Base-by-base conservation (phyloP, 2,888 invertebrate genomes). In the Octodonta nipae region DNA sequence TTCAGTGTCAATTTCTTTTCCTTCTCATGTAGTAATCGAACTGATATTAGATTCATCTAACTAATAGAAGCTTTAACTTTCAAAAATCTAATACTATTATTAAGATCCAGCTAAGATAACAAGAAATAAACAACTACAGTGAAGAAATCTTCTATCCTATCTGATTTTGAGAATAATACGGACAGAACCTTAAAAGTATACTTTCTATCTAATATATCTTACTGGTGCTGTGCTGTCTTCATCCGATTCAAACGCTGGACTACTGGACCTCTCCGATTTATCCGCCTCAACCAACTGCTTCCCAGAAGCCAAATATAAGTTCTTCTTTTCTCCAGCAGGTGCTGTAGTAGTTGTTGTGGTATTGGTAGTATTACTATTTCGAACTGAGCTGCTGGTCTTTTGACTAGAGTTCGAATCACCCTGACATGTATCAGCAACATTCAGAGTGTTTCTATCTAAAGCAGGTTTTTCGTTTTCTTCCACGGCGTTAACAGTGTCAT, bases 201-300 rank as follows among this genome's bases (percentile, higher is more conserved):
- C n/a, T n/a, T n/a, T n/a, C n/a, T n/a, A n/a, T n/a, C n/a, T n/a
- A n/a, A n/a, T n/a, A n/a, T n/a, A n/a, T n/a, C n/a, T 35, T 26
- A 41, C 38, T 8, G 42, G 34, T 5, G 64, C 20, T 60, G 53
- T 76, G 40, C 82, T 81, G 51, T 93, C 92, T 40, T 92, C 91
- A 54, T 93, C 92, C 0, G 92, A 92, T 50, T 92, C 92, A 55
- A 92, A 93, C 0, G 88, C 88, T 1, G 88, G 77, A 56, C 91
- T 91, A 51, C 91, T 91, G 1, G 91, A 91, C 25, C 91, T 68
- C 48, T 86, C 85, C 4, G 75, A 75, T 46, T 75, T 77, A 55
- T 85, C 78, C 10, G 15, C 15, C 28, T 13, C 28, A 3, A 22
- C 66, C 41, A 43, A 43, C 15, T 32, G 29, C 15, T 36, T 35